Evolutionary conservation across 2,797 vertebrate species (phyloP), one percentile per base, ranked within the genome.

Genomic region (Cottoperca gobio): DNA sequence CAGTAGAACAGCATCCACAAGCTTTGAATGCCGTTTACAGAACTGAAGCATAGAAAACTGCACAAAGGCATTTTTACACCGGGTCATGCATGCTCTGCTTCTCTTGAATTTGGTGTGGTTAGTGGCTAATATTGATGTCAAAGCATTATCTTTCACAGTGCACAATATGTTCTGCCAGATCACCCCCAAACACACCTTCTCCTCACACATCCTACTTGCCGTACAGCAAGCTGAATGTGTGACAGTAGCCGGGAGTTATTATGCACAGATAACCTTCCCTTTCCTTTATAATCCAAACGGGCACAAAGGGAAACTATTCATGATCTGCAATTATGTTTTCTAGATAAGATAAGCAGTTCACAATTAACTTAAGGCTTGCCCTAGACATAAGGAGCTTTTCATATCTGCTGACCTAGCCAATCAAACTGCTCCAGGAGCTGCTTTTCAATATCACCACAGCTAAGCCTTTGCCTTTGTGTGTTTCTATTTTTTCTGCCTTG

Each of bases 361-460:
- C 92, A 93, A 92, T 93, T 90, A 93, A 93, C 89, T 90, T 88
- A 88, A 89, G 79, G 81, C 77, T 59, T 81, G 83, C 69, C 88
- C 86, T 57, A 85, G 82, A 89, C 82, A 84, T 80, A 85, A 84
- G 67, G 73, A 87, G 86, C 71, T 91, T 90, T 89, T 87, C 86
- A 86, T 93, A 94, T 94, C 85, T 92, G 92, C 88, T 93, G 90
- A 93, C 88, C 90, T 58, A 90, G 89, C 84, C 88, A 86, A 91
- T 94, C 90, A 90, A 88, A 89, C 85, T 60, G 79, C 84, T 81
- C 70, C 79, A 79, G 65, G 81, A 81, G 79, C 84, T 78, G 59
- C 80, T 87, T 90, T 88, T 78, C 78, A 78, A 78, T 85, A 87
- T 82, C 80, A 76, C 70, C 65, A 62, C 53, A 23, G 71, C 82